Evolutionary conservation across 2,797 vertebrate genomes (phyloP).

Genomic region (Vireo griseus): DNA sequence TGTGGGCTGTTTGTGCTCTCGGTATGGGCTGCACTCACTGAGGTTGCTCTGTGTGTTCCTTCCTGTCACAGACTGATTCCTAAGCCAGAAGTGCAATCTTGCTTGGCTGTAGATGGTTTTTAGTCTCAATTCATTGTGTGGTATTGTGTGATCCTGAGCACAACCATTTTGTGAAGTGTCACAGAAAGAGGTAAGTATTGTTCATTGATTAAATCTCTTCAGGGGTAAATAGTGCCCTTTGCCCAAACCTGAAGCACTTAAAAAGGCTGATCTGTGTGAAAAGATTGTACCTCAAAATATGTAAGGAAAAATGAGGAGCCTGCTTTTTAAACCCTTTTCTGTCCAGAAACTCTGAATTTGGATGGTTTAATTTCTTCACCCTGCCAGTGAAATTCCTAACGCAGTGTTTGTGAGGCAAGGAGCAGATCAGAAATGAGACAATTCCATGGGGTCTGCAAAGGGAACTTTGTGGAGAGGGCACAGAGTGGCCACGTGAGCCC

Average conservation of each 20-base stretch:
- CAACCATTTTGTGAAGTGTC: neutral
- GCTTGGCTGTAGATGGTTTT: neutral
- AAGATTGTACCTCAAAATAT: neutral
- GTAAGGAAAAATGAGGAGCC: neutral
- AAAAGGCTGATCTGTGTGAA: neutral
- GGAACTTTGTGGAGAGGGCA: neutral
- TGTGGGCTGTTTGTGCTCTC: neutral
- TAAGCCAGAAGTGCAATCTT: neutral
- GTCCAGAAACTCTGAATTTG: neutral
- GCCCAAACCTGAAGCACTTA: neutral
- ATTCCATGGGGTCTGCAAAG: neutral
- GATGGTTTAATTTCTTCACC: neutral
- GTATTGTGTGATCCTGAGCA: neutral
- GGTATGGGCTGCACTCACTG: accelerated
- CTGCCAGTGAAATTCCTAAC: neutral
- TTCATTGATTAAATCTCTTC: neutral
- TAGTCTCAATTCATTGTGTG: neutral
- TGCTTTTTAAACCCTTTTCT: neutral
- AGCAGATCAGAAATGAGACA: neutral
- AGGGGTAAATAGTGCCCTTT: neutral
- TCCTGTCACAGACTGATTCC: neutral
- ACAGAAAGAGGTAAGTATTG: neutral
- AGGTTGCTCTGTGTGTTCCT: neutral
- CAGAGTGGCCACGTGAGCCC: accelerated
- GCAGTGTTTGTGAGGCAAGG: neutral